Conservation (phyloP, 2,888 invertebrate genomes). For the Plusia festucae region DNA sequence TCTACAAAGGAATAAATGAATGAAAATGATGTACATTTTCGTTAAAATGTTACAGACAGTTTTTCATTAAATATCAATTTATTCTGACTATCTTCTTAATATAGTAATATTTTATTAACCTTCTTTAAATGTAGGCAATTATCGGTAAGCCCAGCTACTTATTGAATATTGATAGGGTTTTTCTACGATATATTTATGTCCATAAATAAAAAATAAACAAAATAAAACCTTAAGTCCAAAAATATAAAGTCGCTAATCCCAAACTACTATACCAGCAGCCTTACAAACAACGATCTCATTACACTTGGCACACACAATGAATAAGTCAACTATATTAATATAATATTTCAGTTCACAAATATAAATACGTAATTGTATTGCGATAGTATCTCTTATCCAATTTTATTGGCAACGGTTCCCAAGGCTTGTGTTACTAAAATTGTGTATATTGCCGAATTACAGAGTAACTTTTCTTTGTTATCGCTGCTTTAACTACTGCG, state of each 20-base stretch:
- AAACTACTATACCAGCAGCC: conserved; percentile 6
- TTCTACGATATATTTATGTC: neutral
- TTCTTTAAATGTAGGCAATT: too few species aligned
- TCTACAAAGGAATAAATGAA: too few species aligned
- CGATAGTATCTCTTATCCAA: neutral
- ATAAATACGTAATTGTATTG: conserved; percentile 9
- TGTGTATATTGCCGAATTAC: conserved; percentile 1
- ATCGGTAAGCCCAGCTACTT: too few species aligned
- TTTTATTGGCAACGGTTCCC: conserved; percentile 1
- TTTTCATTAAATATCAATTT: too few species aligned
- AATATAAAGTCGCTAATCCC: neutral
- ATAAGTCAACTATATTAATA: conserved; percentile 21
- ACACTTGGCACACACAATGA: conserved; percentile 23
- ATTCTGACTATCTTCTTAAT: too few species aligned
- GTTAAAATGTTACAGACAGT: too few species aligned
- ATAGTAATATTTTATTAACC: too few species aligned
- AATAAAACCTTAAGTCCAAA: neutral
- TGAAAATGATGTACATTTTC: too few species aligned
- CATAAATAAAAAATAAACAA: neutral
- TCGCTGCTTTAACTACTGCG: neutral
- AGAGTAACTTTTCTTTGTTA: neutral
- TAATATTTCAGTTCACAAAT: conserved; percentile 9
- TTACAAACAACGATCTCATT: conserved; percentile 13
- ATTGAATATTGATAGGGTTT: too few species aligned
- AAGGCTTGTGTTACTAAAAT: conserved; percentile 1